These are phyloP conservation scores for Cecropterus lyciades DNA, from an alignment of 1,140 invertebrate genomes.

Conservation along the genomic window DNA sequence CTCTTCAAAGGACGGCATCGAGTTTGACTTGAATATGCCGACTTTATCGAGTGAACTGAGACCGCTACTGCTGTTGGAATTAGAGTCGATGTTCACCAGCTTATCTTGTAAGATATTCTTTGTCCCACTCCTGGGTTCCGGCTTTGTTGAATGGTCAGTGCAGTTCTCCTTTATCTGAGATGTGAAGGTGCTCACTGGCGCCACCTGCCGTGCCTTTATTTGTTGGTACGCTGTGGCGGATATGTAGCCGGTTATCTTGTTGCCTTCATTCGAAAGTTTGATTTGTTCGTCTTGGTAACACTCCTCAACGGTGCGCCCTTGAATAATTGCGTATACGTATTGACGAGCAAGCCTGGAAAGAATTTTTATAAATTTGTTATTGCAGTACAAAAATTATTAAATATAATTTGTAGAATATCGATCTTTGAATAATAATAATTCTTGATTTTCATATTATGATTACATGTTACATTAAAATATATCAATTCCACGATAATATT, in stretches of 20 bases:
- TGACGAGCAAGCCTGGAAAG: constrained; percentile 85
- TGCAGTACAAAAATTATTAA: too few relatives aligned
- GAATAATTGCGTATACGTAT: constrained; percentile 86
- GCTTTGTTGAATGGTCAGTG: constrained; percentile 48
- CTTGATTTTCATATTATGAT: too few relatives aligned
- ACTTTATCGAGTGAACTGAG: constrained; percentile 60
- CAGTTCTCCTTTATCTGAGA: constrained; percentile 79
- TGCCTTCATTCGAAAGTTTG: constrained; percentile 60
- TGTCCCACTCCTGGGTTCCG: constrained; percentile 59
- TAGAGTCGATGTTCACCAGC: constrained; percentile 76
- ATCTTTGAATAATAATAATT: too few relatives aligned
- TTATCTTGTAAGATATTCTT: constrained; percentile 82
- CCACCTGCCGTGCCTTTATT: constrained; percentile 50
- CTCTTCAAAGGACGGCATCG: constrained; percentile 75
- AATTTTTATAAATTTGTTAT: not conserved
- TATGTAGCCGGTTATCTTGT: constrained; percentile 75
- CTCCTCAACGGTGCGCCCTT: constrained; percentile 85
- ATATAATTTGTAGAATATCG: too few relatives aligned
- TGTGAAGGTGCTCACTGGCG: constrained; percentile 47
- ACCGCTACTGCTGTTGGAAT: constrained; percentile 67
- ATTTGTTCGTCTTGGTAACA: constrained; percentile 81
- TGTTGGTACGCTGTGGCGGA: constrained; percentile 70
- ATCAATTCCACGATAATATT: too few relatives aligned
- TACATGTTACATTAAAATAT: too few relatives aligned
- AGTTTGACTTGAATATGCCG: constrained; percentile 67